A percentile compares a stretch with the other conserved stretches of the same genome.
phyloP scores from a whole-genome alignment of 2,113 vertebrate species.

The Thymallus thymallus region DNA sequence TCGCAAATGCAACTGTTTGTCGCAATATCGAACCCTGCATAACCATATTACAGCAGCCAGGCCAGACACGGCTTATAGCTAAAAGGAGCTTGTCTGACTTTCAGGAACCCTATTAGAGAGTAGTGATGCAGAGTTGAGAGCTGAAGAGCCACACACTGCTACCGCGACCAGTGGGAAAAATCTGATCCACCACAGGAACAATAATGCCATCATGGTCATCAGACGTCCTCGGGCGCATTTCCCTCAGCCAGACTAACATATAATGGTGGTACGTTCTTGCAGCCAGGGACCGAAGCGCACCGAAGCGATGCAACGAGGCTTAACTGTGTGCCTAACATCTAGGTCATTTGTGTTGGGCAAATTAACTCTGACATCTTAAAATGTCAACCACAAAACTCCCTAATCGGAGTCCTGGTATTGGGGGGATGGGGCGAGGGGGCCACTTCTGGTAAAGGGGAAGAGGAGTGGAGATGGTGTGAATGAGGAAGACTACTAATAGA shows the following conservation, averaged over 20 bases:
- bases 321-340: slow-evolving; percentile 68
- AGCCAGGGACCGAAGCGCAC: slow-evolving; percentile 22
- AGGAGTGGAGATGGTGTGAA: slow-evolving; percentile 28
- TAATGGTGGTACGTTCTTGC: slow-evolving; percentile 29
- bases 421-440: slow-evolving; percentile 1
- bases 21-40: no score
- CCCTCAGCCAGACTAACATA: slow-evolving; percentile 33
- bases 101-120: slow-evolving; percentile 59
- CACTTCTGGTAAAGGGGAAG: not conserved
- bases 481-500: slow-evolving; percentile 18
- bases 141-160: slow-evolving; percentile 65
- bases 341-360: slow-evolving; percentile 68
- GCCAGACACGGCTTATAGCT: no score
- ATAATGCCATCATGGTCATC: slow-evolving; percentile 44
- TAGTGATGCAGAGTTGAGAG: slow-evolving; percentile 68
- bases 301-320: slow-evolving; percentile 50
- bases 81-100: no score
- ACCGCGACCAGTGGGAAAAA: slow-evolving; percentile 34
- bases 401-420: not conserved
- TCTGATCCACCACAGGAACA: slow-evolving; percentile 22
- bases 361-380: slow-evolving; percentile 71
- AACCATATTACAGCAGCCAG: no score
- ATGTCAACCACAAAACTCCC: slow-evolving; percentile 64
- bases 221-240: slow-evolving; percentile 53
- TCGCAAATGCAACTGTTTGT: no score